Base-by-base conservation (phyloP, 2,888 invertebrate species). In the Glyphotaelius pellucidus region DNA sequence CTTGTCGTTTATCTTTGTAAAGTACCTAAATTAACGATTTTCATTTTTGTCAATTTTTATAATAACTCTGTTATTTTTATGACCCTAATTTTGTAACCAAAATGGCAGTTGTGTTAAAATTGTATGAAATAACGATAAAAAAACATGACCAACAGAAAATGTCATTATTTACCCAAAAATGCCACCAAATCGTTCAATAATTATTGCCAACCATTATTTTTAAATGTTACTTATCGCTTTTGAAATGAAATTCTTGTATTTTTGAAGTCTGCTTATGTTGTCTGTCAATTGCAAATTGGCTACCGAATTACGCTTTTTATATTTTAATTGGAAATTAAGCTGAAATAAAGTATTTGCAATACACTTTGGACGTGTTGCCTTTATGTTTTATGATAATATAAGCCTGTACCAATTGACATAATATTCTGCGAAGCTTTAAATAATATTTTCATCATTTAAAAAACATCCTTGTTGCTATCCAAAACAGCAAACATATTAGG, bases 241-340 rank as follows among this genome's bases (percentile, higher is more conserved):
- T 19, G 25, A 25, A 67, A 19, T 52, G 52, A 52, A 52, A 52
- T 19, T 52, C 19, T 52, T 52, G 52, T 12, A 19, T 19, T 52
- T 52, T 52, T 19, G 15, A 52, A 25, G 67, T 67, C 19, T 67
- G 67, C 25, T 67, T 67, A 67, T n/a, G 9, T 19, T 67, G 25
- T 67, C 25, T 67, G 67, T 25, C 67, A 83, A 83, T 32, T n/a
- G 83, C 35, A 83, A 83, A 83, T 83, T 38, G 32, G 31, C 32
- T 35, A 35, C 83, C 83, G 83, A 83, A 35, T 83, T 83, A 83
- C 83, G 83, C 83, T 83, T 83, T 38, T 83, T 35, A 83, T 83
- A 35, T 38, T 32, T 35, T 83, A 83, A 83, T 83, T 83, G 83
- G 83, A 11, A n/a, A 25, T 83, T 32, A 83, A 35, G 9, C n/a